Evolutionary conservation across 1,140 invertebrate species (phyloP).

Genomic region (Camponotus pennsylvanicus): DNA sequence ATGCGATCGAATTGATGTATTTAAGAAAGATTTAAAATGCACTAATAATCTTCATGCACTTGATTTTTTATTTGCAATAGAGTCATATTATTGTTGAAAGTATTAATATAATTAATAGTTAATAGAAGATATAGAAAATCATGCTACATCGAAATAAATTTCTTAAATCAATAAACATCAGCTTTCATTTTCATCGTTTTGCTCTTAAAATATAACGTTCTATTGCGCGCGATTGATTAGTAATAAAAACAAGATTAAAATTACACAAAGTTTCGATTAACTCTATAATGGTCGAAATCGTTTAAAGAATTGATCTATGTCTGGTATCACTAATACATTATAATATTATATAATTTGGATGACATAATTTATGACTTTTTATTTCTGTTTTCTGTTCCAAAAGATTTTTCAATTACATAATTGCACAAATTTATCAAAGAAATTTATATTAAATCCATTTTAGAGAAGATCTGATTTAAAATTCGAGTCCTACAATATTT

Average conservation of each 20-base stretch:
- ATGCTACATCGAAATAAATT: neutral
- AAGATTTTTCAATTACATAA: neutral
- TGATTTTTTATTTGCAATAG: neutral
- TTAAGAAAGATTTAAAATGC: conserved; percentile 1
- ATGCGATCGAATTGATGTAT: neutral
- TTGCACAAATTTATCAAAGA: neutral
- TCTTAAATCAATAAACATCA: neutral
- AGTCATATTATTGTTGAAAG: neutral
- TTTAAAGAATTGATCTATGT: conserved; percentile 26
- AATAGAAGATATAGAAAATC: neutral
- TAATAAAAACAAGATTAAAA: conserved; percentile 18
- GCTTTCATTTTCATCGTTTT: neutral
- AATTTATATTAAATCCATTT: neutral
- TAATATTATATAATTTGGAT: conserved; percentile 1
- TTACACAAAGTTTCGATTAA: conserved; percentile 7
- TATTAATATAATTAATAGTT: neutral
- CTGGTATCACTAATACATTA: neutral
- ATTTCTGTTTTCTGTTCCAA: no score
- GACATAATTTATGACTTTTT: neutral
- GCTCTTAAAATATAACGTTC: conserved; percentile 10
- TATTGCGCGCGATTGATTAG: conserved; percentile 12
- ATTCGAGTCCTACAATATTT: neutral
- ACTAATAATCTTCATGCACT: neutral
- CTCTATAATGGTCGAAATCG: neutral
- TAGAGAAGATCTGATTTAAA: neutral